A percentile compares a stretch with the other conserved stretches of the same genome.
Conservation (phyloP, 2,797 vertebrate species). For the Diceros bicornis region DNA sequence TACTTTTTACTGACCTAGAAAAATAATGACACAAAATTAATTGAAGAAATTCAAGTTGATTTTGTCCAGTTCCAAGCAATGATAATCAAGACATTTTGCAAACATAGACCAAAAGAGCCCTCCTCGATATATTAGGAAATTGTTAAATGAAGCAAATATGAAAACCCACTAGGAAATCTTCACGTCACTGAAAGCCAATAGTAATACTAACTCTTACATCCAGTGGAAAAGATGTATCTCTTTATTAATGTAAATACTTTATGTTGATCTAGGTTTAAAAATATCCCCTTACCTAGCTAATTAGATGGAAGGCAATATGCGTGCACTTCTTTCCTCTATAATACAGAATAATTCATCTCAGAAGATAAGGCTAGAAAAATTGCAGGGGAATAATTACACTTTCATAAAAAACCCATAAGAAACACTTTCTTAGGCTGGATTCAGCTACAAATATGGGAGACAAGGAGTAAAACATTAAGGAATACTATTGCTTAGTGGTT, state of each 20-base stretch:
- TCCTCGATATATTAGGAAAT: background rate
- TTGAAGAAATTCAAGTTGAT: constrained; percentile 53
- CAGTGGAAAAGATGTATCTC: background rate
- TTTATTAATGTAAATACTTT: constrained; percentile 40
- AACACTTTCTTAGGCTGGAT: constrained; percentile 13
- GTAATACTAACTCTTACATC: background rate
- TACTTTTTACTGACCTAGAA: constrained; percentile 52
- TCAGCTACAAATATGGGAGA: background rate
- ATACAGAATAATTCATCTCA: background rate
- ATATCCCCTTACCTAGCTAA: background rate
- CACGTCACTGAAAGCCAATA: constrained; percentile 19
- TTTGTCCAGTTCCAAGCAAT: constrained; percentile 42
- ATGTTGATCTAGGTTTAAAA: constrained; percentile 57
- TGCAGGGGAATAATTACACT: background rate
- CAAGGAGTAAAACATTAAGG: constrained; percentile 24
- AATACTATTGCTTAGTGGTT: background rate
- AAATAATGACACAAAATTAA: constrained; percentile 48
- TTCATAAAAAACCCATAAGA: background rate
- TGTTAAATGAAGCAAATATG: constrained; percentile 35
- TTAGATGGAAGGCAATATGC: background rate
- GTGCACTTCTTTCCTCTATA: constrained; percentile 1
- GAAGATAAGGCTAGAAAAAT: constrained; percentile 43
- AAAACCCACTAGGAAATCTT: constrained; percentile 19
- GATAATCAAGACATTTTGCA: constrained; percentile 40
- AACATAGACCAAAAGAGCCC: background rate